Conservation (phyloP, 2,797 vertebrate genomes). For the Lateolabrax maculatus region DNA sequence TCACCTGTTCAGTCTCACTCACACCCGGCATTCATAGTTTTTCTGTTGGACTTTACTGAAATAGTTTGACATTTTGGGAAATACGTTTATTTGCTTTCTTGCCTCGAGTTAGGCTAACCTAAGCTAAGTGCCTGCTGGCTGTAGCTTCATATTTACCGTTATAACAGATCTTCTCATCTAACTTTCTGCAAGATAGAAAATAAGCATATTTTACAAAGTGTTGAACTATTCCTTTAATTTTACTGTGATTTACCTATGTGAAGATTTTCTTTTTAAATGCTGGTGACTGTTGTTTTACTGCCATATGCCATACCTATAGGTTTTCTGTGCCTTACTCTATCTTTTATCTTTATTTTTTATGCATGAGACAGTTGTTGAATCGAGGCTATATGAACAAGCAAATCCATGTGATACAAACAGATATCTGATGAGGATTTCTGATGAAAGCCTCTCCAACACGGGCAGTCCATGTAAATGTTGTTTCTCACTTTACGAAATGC, state of each 20-base stretch:
- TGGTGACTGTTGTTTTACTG: constrained; percentile 62
- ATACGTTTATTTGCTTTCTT: constrained; percentile 16
- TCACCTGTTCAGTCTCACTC: constrained; percentile 27
- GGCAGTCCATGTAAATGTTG: constrained; percentile 22
- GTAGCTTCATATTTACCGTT: neutral
- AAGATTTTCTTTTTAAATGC: constrained; percentile 31
- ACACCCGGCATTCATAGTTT: constrained; percentile 23
- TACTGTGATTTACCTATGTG: constrained; percentile 14
- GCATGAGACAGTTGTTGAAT: constrained; percentile 47
- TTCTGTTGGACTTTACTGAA: constrained; percentile 22
- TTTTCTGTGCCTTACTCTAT: constrained; percentile 76
- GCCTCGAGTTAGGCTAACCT: neutral
- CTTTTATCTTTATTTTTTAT: constrained; percentile 33
- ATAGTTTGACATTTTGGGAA: constrained; percentile 12
- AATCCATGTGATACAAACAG: constrained; percentile 16
- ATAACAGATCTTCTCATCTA: neutral
- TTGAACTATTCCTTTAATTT: constrained; percentile 34
- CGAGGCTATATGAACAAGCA: constrained; percentile 14
- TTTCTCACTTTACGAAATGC: constrained; percentile 22
- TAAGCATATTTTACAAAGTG: constrained; percentile 10
- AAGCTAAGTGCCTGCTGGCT: neutral
- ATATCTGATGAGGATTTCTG: constrained; percentile 22
- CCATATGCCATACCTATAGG: constrained; percentile 61
- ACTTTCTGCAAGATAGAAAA: constrained; percentile 1
- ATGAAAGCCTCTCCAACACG: constrained; percentile 1